Evolutionary conservation across 64 coral and sea anemone genomes (phyloP).

Genomic region (Catalaphyllia jardinei): DNA sequence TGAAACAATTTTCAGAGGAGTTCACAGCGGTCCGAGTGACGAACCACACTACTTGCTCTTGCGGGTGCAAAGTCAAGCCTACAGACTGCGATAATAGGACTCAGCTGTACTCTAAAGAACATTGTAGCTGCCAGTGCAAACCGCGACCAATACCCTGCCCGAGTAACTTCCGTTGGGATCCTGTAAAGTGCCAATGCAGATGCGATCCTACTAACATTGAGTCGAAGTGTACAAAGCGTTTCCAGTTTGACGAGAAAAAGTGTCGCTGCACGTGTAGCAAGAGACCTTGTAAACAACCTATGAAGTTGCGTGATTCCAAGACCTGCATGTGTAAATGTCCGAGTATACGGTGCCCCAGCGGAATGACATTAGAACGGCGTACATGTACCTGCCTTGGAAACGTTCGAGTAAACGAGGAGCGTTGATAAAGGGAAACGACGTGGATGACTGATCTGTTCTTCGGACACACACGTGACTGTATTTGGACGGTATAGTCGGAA

Average conservation of each 20-base stretch:
- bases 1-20: neutral
- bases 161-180: neutral
- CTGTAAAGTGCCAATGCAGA: conserved; percentile 19
- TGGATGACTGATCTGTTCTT: neutral
- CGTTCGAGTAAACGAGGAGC: neutral
- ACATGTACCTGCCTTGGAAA: neutral
- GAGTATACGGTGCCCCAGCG: neutral
- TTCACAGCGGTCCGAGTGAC: neutral
- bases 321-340: conserved; percentile 8
- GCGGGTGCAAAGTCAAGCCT: neutral
- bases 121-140: conserved; percentile 34
- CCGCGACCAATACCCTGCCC: neutral
- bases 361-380: neutral
- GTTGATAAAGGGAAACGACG: neutral
- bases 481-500: too few relatives aligned
- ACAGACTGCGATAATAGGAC: conserved; percentile 22
- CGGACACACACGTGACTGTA: too few relatives aligned
- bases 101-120: conserved; percentile 4
- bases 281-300: neutral
- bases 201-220: neutral
- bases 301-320: neutral
- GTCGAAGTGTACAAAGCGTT: neutral
- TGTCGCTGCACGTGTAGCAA: conserved; percentile 8
- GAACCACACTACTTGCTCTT: conserved; percentile 21
- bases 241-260: conserved; percentile 2